Conservation (phyloP, 2,888 invertebrate species). For the Teinopalpus imperialis region DNA sequence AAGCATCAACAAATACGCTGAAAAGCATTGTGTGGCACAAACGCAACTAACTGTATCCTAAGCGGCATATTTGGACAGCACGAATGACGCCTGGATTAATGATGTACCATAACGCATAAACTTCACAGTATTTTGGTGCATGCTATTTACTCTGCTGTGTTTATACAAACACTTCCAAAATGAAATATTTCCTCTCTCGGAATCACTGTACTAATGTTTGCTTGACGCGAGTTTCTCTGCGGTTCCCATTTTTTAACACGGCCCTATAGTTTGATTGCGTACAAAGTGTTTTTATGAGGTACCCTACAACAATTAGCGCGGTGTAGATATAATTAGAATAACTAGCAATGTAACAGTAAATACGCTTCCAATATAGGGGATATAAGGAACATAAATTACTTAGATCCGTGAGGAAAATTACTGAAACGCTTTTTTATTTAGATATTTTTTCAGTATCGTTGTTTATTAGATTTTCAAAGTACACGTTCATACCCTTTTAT, state of each 20-base stretch:
- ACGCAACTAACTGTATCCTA: constrained; percentile 59
- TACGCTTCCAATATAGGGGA: too few species aligned
- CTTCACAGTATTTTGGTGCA: constrained; percentile 38
- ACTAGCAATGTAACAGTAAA: background rate
- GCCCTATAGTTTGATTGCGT: constrained; percentile 13
- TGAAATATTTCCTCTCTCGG: constrained; percentile 23
- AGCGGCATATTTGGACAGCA: constrained; percentile 60
- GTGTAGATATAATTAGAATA: background rate
- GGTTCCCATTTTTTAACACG: constrained; percentile 14
- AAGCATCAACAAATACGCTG: constrained; percentile 63
- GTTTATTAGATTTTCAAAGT: too few species aligned
- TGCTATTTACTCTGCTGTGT: constrained; percentile 40
- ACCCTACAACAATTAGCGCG: background rate
- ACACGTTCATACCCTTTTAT: too few species aligned
- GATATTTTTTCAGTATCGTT: too few species aligned
- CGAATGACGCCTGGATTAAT: constrained; percentile 66
- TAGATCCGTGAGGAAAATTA: too few species aligned
- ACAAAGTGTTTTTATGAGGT: constrained; percentile 5
- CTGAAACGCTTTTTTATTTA: too few species aligned
- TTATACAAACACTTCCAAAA: constrained; percentile 43
- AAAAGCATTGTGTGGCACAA: constrained; percentile 55
- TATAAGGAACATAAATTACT: too few species aligned
- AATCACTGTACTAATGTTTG: constrained; percentile 26
- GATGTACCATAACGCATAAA: constrained; percentile 34
- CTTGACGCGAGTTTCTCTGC: constrained; percentile 17